Conservation (phyloP, 2,113 vertebrate species). For the Machaerirhynchus nigripectus region DNA sequence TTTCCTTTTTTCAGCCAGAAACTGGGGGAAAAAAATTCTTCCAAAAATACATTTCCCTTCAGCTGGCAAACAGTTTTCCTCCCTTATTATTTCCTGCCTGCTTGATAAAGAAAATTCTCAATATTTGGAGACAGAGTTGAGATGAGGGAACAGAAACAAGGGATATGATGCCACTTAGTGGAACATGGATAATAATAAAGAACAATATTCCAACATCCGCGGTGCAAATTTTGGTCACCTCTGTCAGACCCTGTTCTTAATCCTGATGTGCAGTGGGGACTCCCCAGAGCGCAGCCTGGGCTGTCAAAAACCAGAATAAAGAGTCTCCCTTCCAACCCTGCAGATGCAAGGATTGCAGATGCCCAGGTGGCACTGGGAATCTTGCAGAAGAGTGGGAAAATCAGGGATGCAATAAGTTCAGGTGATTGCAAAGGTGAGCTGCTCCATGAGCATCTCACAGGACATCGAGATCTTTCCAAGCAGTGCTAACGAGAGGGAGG, state of each 20-base stretch:
- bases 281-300: background rate
- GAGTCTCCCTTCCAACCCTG: background rate
- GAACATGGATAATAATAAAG: conserved; percentile 13
- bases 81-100: background rate
- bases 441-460: background rate
- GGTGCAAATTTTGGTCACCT: background rate
- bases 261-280: too few species aligned
- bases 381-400: background rate
- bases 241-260: fast-evolving
- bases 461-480: background rate
- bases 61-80: background rate
- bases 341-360: background rate
- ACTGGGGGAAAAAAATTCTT: background rate
- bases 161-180: conserved; percentile 63
- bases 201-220: background rate
- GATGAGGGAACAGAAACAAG: conserved; percentile 37
- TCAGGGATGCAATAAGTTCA: background rate
- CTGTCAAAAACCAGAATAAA: background rate
- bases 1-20: background rate
- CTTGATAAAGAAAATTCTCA: background rate
- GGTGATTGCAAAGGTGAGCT: background rate
- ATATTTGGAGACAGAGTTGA: background rate
- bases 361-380: background rate
- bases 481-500: fast-evolving
- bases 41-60: background rate